Evolutionary conservation across 2,113 vertebrate species (phyloP), one percentile per base, ranked within the genome.

Genomic region (Poeciliopsis occidentalis): DNA sequence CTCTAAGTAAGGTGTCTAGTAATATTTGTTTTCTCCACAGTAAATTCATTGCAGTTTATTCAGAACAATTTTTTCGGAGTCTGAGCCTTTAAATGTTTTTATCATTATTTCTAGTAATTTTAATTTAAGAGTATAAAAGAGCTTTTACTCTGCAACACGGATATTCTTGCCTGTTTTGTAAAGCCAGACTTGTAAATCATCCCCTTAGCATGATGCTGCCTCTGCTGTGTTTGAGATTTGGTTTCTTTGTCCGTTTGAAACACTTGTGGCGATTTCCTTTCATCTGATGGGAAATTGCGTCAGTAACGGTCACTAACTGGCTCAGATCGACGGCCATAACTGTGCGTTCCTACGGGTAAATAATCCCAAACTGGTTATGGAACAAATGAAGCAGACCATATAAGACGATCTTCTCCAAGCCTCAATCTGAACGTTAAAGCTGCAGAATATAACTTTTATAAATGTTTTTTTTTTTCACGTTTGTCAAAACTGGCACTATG

Each of bases 11-110:
- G 4, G 4, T 19, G 3, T 51, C 19, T 24, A 54, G 1, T 79
- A 64, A 27, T 62, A 2, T 29, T 44, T 57, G 26, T 81, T 73
- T 82, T 34, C 22, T 26, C 54, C 32, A 24, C 64, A 60, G 37
- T 44, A 44, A 44, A 41, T 13, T 41, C 39, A 41, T 15, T 17
- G 62, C 31, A 17, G 2, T 22, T 79, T 22, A 51, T 71, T 47
- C 34, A 1, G 54, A 39, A 1, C 34, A 76, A 69, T 31, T 0
- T 41, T 0, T 41, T 60, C 22, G 8, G 7, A 30, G n/a, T 61
- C 62, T 47, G 13, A 13, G 64, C n/a, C 26, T 2, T 5, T 64
- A 12, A 44, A 17, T 0, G 3, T 22, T 1, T 24, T 19, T 54
- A 2, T n/a, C 5, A 1, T 54, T 54, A 8, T 22, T 54, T 54